Evolutionary conservation across 2,113 vertebrate genomes (phyloP).

Genomic region (Sciurus niger): DNA sequence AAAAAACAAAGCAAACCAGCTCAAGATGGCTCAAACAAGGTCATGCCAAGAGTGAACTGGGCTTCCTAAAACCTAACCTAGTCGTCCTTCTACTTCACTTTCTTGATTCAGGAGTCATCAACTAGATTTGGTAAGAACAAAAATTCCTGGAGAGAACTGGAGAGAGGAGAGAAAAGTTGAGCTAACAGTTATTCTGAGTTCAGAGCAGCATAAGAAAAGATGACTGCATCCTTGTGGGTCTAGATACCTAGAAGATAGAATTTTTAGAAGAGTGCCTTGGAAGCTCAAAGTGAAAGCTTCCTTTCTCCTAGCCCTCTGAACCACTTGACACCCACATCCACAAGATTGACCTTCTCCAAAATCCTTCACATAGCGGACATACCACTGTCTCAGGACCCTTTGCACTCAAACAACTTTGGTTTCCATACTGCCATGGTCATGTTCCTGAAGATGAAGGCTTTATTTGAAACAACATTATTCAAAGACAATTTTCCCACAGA

Average conservation of each 20-base stretch:
- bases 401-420: background rate
- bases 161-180: background rate
- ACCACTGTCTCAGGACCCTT: background rate
- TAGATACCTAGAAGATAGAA: background rate
- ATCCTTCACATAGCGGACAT: background rate
- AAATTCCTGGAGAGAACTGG: background rate
- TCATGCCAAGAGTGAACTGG: background rate
- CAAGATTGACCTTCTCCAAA: background rate
- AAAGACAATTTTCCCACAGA: slow-evolving; percentile 38
- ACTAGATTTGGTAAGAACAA: background rate
- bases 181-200: background rate
- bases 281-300: background rate
- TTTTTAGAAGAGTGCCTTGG: background rate
- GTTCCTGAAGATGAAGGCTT: background rate
- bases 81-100: background rate
- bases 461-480: slow-evolving; percentile 57
- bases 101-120: background rate
- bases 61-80: background rate
- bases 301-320: background rate
- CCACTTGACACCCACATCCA: background rate
- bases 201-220: background rate
- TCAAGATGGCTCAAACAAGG: background rate
- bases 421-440: background rate
- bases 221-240: background rate
- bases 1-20: background rate